Evolutionary conservation across 2,888 invertebrate species (phyloP).

Genomic region (Byasa hedistus): DNA sequence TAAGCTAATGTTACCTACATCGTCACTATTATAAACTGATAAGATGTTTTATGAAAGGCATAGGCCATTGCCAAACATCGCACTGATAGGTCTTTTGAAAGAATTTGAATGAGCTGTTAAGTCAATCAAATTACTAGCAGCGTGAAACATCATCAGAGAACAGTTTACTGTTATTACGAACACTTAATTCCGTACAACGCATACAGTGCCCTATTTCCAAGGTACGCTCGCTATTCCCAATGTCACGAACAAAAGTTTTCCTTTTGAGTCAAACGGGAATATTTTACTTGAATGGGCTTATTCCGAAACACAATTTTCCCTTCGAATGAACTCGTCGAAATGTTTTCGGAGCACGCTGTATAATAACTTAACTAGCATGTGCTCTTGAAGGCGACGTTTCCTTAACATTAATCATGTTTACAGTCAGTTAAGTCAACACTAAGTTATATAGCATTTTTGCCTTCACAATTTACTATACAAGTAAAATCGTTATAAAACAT

Average conservation of each 20-base stretch:
- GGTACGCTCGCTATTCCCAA: slow-evolving; percentile 1
- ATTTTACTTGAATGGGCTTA: slow-evolving; percentile 14
- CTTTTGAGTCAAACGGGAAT: slow-evolving; percentile 9
- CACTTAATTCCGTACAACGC: not conserved
- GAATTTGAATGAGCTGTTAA: too few relatives aligned
- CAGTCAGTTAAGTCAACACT: slow-evolving; percentile 18
- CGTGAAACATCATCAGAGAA: too few relatives aligned
- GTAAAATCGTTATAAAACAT: too few relatives aligned
- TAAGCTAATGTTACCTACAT: too few relatives aligned
- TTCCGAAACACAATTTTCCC: slow-evolving; percentile 23
- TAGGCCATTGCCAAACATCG: too few relatives aligned
- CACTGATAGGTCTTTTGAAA: too few relatives aligned
- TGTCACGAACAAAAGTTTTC: slow-evolving; percentile 16
- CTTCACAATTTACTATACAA: too few relatives aligned
- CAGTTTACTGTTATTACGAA: slow-evolving; percentile 5
- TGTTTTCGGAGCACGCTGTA: slow-evolving; percentile 18
- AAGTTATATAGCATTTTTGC: slow-evolving; percentile 10
- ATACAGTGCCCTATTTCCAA: not conserved
- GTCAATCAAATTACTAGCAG: not conserved
- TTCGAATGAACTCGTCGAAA: slow-evolving; percentile 23
- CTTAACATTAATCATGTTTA: slow-evolving; percentile 23
- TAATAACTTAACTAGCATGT: slow-evolving; percentile 23
- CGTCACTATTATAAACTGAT: too few relatives aligned
- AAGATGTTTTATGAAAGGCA: too few relatives aligned
- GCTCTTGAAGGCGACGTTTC: slow-evolving; percentile 21